These are phyloP conservation scores for Sciurus niger DNA, from an alignment of 2,113 vertebrate genomes.

Conservation along the genomic window DNA sequence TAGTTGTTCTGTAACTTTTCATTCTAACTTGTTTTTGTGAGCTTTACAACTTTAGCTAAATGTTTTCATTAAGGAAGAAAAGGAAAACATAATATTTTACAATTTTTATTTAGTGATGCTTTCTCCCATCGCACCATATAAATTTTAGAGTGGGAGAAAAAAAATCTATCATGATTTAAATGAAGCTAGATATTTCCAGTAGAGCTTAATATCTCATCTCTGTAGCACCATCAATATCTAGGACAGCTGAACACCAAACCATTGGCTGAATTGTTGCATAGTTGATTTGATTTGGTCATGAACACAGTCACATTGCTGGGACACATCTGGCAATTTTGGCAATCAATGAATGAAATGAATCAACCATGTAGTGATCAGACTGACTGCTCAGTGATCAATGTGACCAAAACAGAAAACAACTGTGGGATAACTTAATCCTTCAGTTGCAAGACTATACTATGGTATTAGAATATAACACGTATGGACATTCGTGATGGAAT, in stretches of 20 bases:
- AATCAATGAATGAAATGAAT: constrained; percentile 74
- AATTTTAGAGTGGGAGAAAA: constrained; percentile 14
- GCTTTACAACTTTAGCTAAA: constrained; percentile 55
- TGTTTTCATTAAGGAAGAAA: constrained; percentile 49
- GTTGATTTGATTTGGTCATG: constrained; percentile 61
- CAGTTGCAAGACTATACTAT: background rate
- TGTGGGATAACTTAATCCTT: background rate
- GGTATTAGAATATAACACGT: background rate
- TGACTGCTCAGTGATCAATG: constrained; percentile 29
- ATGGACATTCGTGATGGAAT: background rate
- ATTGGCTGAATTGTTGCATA: background rate
- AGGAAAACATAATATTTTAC: background rate
- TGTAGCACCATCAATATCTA: background rate
- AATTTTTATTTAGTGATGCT: constrained; percentile 34
- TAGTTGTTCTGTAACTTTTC: background rate
- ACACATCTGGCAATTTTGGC: constrained; percentile 70
- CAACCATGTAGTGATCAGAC: background rate
- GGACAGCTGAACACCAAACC: background rate
- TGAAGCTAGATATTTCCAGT: background rate
- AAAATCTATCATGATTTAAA: constrained; percentile 2
- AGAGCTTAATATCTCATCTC: constrained; percentile 6
- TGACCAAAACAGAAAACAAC: constrained; percentile 24
- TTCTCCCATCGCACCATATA: background rate
- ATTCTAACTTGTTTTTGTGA: constrained; percentile 1
- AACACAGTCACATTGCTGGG: background rate